Base-by-base conservation (phyloP, 64 coral and sea anemone species). In the Cladopsammia gracilis region DNA sequence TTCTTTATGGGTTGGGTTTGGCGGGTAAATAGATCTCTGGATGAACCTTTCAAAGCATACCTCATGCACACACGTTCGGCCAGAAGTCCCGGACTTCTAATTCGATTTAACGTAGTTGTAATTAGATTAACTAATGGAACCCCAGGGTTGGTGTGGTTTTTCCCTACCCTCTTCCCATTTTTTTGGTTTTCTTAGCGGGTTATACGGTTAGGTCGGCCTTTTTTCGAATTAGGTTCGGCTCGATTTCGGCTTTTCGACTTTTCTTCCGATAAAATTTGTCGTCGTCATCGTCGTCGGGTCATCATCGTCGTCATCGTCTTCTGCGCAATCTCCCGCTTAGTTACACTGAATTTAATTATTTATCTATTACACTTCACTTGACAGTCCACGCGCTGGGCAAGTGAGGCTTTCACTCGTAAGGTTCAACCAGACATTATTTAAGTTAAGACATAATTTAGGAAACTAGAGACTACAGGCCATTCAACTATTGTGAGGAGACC, bases 41-140 rank as follows among this genome's bases (percentile, higher is more conserved):
- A 76, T 76, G 73, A 52, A 76, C 73, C 73, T 76, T 76, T n/a
- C 73, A 76, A 76, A 76, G 73, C 73, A 76, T 76, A 51, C 73
- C 2, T 34, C 34, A 51, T 25, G 7, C 73, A 76, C 73, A 76
- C 73, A 76, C 73, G 16, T 76, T 76, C 73, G 73, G 73, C 48
- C 20, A 10, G 47, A 76, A 76, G 47, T 76, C 47, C 12, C 22
- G 48, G 18, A 49, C 18, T 49, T 51, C 48, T 45, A 15, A 8
- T 76, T 76, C 73, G 73, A 18, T 18, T 53, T 76, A 51, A 76
- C 45, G 50, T 76, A 76, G 51, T 10, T 76, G 6, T 76, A 76
- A 15, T 76, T 53, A 76, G 19, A 10, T 22, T 53, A 51, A 20
- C 48, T 76, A 76, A 20, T 20, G 73, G 73, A 46, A 12, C 48